Base-by-base conservation (phyloP, 1,140 invertebrate species). In the Artemia franciscana region DNA sequence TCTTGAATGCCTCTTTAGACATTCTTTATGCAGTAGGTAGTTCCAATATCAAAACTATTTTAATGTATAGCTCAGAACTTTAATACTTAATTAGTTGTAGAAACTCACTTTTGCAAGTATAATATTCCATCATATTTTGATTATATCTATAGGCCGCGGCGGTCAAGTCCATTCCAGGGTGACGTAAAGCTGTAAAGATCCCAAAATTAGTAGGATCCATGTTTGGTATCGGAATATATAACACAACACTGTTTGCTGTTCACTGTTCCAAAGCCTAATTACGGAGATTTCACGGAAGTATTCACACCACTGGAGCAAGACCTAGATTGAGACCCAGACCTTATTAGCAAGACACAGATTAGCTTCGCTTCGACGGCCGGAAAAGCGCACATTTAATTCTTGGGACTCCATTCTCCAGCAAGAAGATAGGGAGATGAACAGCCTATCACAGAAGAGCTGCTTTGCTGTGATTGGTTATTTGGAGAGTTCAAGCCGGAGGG, bases 71-170 rank as follows among this genome's bases (percentile, higher is more conserved):
- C n/a, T n/a, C n/a, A n/a, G n/a, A n/a, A n/a, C n/a, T n/a, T n/a
- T n/a, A n/a, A n/a, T n/a, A n/a, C n/a, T n/a, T n/a, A n/a, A n/a
- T n/a, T n/a, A n/a, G n/a, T n/a, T n/a, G n/a, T n/a, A n/a, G n/a
- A n/a, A 69, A 72, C 71, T 73, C 70, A 71, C 70, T 78, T 86
- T 91, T 84, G 92, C 90, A 94, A 72, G 90, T 92, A 72, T 94
- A 94, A 77, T 93, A 94, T 78, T 94, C 90, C 90, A 94, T 93
- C 89, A 94, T 93, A 74, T 91, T 92, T 71, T 92, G 90, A 75
- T 92, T 94, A 78, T 94, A 94, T 70, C 90, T 81, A 72, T 94
- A 93, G 65, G 89, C 88, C 65, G 88, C 90, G 1, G 39, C 39
- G 68, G 86, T 86, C 67, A 93, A 80, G 77, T 93, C 89, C 82